phyloP scores from a whole-genome alignment of 2,113 vertebrate genomes.

The Nycticorax nycticorax region DNA sequence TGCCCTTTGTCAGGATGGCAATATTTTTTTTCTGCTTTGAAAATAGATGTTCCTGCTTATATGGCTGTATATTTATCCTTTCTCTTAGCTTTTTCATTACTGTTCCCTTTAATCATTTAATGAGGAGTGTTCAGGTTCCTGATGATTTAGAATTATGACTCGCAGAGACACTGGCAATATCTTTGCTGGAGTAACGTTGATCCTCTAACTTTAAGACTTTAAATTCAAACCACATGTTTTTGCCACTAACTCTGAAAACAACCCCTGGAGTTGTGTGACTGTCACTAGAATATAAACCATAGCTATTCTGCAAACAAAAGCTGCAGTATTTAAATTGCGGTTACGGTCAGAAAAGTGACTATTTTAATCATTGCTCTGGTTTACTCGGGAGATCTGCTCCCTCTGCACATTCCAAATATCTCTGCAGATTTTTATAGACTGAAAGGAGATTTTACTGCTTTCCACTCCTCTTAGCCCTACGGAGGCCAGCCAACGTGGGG shows the following conservation, averaged over 20 bases:
- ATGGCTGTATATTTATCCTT: slow-evolving; percentile 23
- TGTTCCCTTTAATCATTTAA: slow-evolving; percentile 58
- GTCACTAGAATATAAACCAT: slow-evolving; percentile 61
- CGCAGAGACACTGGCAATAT: slow-evolving; percentile 43
- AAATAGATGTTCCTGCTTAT: slow-evolving; percentile 47
- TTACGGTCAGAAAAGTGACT: slow-evolving; percentile 51
- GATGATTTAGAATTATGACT: slow-evolving; percentile 53
- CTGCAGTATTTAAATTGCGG: slow-evolving; percentile 47
- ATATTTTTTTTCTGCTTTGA: slow-evolving; percentile 45
- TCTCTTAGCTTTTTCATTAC: slow-evolving; percentile 48
- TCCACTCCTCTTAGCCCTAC: slow-evolving; percentile 35
- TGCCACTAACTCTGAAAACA: slow-evolving; percentile 33
- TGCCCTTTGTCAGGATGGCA: slow-evolving; percentile 58
- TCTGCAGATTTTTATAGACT: slow-evolving; percentile 70
- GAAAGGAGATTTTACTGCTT: slow-evolving; percentile 68
- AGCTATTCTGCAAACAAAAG: slow-evolving; percentile 53
- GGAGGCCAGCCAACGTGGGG: slow-evolving; percentile 11
- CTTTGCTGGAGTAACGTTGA: slow-evolving; percentile 23
- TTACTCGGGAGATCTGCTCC: slow-evolving; percentile 53
- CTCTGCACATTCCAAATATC: slow-evolving; percentile 67
- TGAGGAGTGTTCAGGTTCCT: slow-evolving; percentile 42
- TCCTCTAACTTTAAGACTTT: slow-evolving; percentile 49
- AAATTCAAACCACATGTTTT: slow-evolving; percentile 66
- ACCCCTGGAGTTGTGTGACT: slow-evolving; percentile 40
- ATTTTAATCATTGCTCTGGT: slow-evolving; percentile 62